phyloP scores from a whole-genome alignment of 2,113 vertebrate species.

The Gopherus evgoodei region DNA sequence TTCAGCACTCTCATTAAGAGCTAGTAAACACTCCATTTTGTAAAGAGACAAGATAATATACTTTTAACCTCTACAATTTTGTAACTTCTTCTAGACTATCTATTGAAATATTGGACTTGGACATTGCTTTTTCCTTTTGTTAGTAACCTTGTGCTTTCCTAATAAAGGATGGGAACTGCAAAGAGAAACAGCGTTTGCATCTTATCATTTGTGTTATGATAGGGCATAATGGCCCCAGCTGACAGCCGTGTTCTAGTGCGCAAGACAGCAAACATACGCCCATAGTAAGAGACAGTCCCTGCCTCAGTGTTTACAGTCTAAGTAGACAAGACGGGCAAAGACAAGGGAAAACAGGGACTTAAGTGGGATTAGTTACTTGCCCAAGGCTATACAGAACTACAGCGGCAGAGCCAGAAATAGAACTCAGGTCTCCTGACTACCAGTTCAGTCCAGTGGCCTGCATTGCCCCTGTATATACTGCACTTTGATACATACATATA shows the following conservation, averaged over 20 bases:
- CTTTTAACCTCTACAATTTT: conserved; percentile 48
- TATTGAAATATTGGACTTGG: background rate
- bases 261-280: accelerated
- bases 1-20: background rate
- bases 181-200: background rate
- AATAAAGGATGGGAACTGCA: background rate
- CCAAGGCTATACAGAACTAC: accelerated
- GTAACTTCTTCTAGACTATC: background rate
- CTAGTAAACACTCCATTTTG: background rate
- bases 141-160: background rate
- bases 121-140: background rate
- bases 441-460: background rate
- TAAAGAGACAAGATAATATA: conserved; percentile 2
- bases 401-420: background rate
- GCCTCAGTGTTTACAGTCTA: background rate
- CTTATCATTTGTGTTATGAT: background rate
- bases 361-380: accelerated
- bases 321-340: background rate
- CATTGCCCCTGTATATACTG: background rate
- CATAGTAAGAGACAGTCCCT: background rate
- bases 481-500: background rate
- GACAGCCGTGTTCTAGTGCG: accelerated
- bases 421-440: accelerated
- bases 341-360: accelerated
- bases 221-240: background rate